Conservation (phyloP, 2,113 vertebrate species). For the Corapipo altera region DNA sequence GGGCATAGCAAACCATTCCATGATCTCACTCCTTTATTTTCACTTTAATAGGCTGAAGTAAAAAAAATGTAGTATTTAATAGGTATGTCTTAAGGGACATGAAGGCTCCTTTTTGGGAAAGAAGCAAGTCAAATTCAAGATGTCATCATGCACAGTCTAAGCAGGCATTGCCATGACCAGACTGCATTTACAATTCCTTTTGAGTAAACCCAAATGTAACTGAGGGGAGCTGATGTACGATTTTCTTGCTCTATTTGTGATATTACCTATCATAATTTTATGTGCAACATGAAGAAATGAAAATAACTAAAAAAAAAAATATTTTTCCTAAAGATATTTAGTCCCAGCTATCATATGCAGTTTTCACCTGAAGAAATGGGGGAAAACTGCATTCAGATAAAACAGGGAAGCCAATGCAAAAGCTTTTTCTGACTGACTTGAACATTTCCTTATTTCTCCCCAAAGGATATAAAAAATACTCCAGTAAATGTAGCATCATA, state of each 20-base stretch:
- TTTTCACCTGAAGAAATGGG: constrained; percentile 28
- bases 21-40: neutral
- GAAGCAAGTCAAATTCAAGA: neutral
- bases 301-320: neutral
- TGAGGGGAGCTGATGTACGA: neutral
- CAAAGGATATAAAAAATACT: constrained; percentile 73
- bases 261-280: neutral
- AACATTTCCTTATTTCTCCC: constrained; percentile 72
- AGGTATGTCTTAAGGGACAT: neutral
- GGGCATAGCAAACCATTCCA: neutral
- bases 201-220: neutral
- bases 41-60: neutral
- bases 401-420: constrained; percentile 40
- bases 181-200: neutral
- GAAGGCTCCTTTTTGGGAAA: neutral
- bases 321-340: constrained; percentile 43
- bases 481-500: constrained; percentile 71
- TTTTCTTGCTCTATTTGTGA: neutral
- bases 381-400: neutral
- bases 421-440: constrained; percentile 69
- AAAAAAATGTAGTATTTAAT: neutral
- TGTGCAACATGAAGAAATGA: neutral
- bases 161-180: neutral
- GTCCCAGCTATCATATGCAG: neutral
- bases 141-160: neutral